These are phyloP conservation scores for Platalea minor DNA, from an alignment of 2,797 vertebrate species.

Conservation along the genomic window DNA sequence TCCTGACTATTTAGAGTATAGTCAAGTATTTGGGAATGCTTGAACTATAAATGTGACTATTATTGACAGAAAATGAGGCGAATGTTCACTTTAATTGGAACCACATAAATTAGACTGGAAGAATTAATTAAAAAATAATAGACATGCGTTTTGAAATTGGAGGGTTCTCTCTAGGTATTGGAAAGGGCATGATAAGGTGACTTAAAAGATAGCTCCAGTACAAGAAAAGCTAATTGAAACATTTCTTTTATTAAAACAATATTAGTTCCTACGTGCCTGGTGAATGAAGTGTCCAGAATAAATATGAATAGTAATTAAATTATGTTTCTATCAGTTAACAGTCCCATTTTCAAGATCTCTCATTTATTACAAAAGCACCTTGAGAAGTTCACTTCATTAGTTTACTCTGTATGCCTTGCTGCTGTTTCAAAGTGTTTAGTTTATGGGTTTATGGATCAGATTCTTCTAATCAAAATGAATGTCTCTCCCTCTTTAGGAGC, in stretches of 20 bases:
- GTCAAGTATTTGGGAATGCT: constrained; percentile 32
- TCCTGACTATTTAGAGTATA: background rate
- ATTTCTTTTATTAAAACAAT: constrained; percentile 40
- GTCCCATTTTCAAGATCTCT: background rate
- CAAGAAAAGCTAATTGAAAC: constrained; percentile 41
- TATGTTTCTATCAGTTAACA: constrained; percentile 16
- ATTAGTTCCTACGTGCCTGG: background rate
- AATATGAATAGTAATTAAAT: constrained; percentile 36
- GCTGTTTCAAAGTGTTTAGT: background rate
- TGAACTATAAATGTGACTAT: constrained; percentile 41
- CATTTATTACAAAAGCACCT: background rate
- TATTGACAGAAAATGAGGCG: constrained; percentile 53
- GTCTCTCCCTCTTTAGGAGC: background rate
- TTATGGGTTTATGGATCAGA: background rate
- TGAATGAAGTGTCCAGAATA: constrained; percentile 36
- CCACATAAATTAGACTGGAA: constrained; percentile 4
- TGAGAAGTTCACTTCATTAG: constrained; percentile 4
- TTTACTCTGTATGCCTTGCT: background rate
- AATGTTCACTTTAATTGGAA: constrained; percentile 42
- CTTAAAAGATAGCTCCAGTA: background rate
- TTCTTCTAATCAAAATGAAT: background rate
- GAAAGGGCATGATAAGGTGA: constrained; percentile 1
- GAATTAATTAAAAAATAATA: constrained; percentile 55
- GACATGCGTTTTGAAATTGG: constrained; percentile 31
- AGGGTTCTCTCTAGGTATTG: constrained; percentile 2